These are phyloP conservation scores for Schrankia costaestrigalis DNA, from an alignment of 2,888 invertebrate species.

Conservation along the genomic window DNA sequence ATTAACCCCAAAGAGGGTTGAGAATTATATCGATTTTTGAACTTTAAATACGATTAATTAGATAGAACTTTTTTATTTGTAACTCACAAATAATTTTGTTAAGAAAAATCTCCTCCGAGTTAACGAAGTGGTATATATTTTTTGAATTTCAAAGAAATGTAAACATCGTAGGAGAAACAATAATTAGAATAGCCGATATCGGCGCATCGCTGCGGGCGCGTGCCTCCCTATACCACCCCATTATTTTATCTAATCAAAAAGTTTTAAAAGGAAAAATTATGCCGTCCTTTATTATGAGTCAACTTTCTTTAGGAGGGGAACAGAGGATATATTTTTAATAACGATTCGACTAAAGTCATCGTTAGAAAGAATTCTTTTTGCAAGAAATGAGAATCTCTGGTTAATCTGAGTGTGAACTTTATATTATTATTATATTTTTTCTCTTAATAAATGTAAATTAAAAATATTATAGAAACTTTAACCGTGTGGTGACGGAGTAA, in stretches of 20 bases:
- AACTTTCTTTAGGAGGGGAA: constrained; percentile 76
- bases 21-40: constrained; percentile 29
- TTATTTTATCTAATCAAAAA: constrained; percentile 82
- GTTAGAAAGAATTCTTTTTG: constrained; percentile 48
- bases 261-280: constrained; percentile 82
- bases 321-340: constrained; percentile 78
- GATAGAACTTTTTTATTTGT: constrained; percentile 31
- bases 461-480: background rate
- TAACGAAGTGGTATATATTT: constrained; percentile 46
- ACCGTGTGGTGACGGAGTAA: too few relatives aligned
- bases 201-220: constrained; percentile 67
- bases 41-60: constrained; percentile 63
- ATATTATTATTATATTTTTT: constrained; percentile 29
- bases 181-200: constrained; percentile 78
- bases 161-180: constrained; percentile 71
- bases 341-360: constrained; percentile 66
- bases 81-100: constrained; percentile 32
- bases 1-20: constrained; percentile 34
- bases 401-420: constrained; percentile 52
- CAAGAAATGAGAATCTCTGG: constrained; percentile 43
- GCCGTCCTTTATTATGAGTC: constrained; percentile 80
- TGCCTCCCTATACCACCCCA: constrained; percentile 69
- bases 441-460: too few relatives aligned
- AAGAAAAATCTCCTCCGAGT: constrained; percentile 31
- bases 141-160: constrained; percentile 64